phyloP scores from a whole-genome alignment of 2,888 invertebrate genomes.

The Ptycholaimellus sp. region DNA sequence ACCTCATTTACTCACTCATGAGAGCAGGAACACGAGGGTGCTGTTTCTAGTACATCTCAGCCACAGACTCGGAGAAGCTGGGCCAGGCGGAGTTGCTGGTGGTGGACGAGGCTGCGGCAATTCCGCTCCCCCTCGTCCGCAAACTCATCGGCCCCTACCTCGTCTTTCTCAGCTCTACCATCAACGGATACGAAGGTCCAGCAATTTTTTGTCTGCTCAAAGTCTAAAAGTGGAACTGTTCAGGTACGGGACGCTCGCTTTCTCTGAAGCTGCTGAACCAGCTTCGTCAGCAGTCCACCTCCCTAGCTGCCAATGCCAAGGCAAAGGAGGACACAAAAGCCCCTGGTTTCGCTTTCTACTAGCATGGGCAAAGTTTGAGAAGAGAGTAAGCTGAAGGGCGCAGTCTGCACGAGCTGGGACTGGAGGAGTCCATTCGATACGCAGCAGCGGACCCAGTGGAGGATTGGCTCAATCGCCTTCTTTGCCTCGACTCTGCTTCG shows the following conservation, averaged over 20 bases:
- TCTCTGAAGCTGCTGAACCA: constrained; percentile 80
- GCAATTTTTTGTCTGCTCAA: no score
- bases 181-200: constrained; percentile 54
- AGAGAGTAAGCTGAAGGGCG: no score
- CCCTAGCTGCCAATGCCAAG: constrained; percentile 6
- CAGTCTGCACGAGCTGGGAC: constrained; percentile 35
- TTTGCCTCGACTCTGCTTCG: constrained; percentile 64
- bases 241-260: constrained; percentile 80
- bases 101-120: constrained; percentile 96
- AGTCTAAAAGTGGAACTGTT: no score
- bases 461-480: constrained; percentile 60
- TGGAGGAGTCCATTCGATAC: constrained; percentile 86
- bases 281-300: constrained; percentile 35
- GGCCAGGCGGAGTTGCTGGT: constrained; percentile 78
- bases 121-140: constrained; percentile 73
- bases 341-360: no score
- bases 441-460: constrained; percentile 43
- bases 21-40: no score
- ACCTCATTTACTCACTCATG: not conserved
- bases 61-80: constrained; percentile 60
- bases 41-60: constrained; percentile 59
- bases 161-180: constrained; percentile 69
- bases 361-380: no score
- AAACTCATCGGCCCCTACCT: constrained; percentile 19
- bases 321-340: constrained; percentile 7